Evolutionary conservation across 2,888 invertebrate species (phyloP), one percentile per base, ranked within the genome.

Genomic region (Aquatica leii): DNA sequence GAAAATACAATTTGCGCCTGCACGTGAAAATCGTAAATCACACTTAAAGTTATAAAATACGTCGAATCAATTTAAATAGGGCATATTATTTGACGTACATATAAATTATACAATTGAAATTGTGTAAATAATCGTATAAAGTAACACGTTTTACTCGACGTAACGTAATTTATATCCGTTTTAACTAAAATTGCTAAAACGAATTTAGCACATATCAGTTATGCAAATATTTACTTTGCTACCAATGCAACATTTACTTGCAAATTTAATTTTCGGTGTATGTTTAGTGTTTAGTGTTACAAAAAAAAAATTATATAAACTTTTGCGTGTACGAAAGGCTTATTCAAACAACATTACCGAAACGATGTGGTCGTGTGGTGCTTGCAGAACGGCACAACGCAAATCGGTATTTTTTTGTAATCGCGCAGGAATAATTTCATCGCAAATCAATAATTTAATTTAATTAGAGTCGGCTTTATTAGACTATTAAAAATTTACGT

Each of bases 121-220:
- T 59, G 59, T 40, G 49, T 60, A 34, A 49, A 60, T 54, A 54
- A 58, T 58, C 40, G 58, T 49, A 58, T 58, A 49, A 58, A 55
- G 43, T 37, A 54, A 53, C 54, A 50, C 60, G 46, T 35, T 59
- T 53, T 40, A 53, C 37, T 43, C 52, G 41, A 41, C 34, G 41
- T 20, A 50, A 34, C 14, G 46, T 50, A 50, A 60, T 60, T 41
- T 60, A 55, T 60, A 50, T 40, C 49, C 31, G 20, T 55, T 55
- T 55, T 43, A 59, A 54, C 49, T 49, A 18, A 54, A 59, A 49
- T 40, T 54, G 21, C 12, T 20, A 59, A 53, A 60, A 55, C 50
- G 54, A 55, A 55, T 60, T 60, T 34, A 41, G 49, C 51, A 41
- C 58, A 58, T 58, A 58, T 58, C 58, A 50, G 50, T 58, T 58